Evolutionary conservation across 2,113 vertebrate genomes (phyloP).

Genomic region (Daubentonia madagascariensis): DNA sequence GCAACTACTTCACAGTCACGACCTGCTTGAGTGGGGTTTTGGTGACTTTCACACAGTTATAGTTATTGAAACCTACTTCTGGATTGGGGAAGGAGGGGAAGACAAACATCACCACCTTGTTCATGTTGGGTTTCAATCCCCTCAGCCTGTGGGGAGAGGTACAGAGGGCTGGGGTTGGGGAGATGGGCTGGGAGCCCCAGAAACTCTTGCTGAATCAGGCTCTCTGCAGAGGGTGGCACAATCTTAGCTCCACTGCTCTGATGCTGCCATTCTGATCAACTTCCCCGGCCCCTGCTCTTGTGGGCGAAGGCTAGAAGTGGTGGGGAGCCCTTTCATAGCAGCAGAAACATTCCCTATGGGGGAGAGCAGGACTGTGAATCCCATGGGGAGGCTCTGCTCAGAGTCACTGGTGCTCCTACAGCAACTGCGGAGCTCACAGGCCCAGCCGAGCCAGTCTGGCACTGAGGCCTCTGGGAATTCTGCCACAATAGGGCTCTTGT

Average conservation of each 20-base stretch:
- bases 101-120: not conserved
- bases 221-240: too few species aligned
- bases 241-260: too few species aligned
- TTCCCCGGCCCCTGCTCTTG: not conserved
- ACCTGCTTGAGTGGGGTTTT: not conserved
- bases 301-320: not conserved
- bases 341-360: not conserved
- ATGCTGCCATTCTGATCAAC: fast-evolving
- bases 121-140: not conserved
- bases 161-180: fast-evolving
- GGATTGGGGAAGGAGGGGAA: not conserved
- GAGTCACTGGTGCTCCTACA: not conserved
- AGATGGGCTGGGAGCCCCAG: not conserved
- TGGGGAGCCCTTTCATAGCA: not conserved
- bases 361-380: not conserved
- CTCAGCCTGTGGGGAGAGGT: not conserved
- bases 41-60: not conserved
- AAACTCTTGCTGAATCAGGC: not conserved
- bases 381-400: not conserved
- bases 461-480: not conserved
- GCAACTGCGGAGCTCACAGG: not conserved
- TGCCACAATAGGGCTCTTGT: too few species aligned
- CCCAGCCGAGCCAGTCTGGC: fast-evolving
- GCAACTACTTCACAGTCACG: not conserved
- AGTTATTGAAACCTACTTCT: not conserved